Evolutionary conservation across 2,797 vertebrate genomes (phyloP), one percentile per base, ranked within the genome.

Genomic region (Discoglossus pictus): DNA sequence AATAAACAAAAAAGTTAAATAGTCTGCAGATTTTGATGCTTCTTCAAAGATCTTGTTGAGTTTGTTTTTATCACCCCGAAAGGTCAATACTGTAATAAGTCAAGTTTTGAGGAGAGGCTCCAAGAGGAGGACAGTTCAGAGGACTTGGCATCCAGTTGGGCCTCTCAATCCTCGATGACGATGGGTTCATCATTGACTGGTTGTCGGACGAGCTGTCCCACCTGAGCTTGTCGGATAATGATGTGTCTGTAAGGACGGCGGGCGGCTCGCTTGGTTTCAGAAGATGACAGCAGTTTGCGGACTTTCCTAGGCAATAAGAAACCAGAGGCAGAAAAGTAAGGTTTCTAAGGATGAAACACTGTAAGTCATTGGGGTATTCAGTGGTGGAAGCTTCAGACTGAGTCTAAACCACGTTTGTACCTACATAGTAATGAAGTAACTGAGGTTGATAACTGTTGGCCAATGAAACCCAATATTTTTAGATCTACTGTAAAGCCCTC

Each of bases 281-380:
- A 87, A 43, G 82, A 85, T 34, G 92, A 89, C 75, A 93, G 92
- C 85, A 85, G 82, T 82, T 91, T 92, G 61, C 89, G 88, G 78
- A 84, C 84, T 78, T 88, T 83, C 84, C 91, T 92, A 4, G 16
- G 6, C 16, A 16, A 5, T 10, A 16, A 47, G 16, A 10, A 13
- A 36, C 4, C 4, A 8, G 4, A 31, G 27, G 27, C 4, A 31
- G 8, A 31, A 31, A 4, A 31, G 4, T 4, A 31, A 31, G 4
- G 27, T 31, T 4, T 31, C 4, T 31, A 31, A 4, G 27, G 27
- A 8, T 4, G 8, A 8, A 31, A 31, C 27, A 31, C 27, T 4
- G 27, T 4, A n/a, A n/a, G n/a, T n/a, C n/a, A n/a, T n/a, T 4
- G 27, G 27, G 27, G 4, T 31, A 31, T 31, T 4, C 27, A 31